Base-by-base conservation (phyloP, 2,797 vertebrate species). In the Steatocranus sp. region DNA sequence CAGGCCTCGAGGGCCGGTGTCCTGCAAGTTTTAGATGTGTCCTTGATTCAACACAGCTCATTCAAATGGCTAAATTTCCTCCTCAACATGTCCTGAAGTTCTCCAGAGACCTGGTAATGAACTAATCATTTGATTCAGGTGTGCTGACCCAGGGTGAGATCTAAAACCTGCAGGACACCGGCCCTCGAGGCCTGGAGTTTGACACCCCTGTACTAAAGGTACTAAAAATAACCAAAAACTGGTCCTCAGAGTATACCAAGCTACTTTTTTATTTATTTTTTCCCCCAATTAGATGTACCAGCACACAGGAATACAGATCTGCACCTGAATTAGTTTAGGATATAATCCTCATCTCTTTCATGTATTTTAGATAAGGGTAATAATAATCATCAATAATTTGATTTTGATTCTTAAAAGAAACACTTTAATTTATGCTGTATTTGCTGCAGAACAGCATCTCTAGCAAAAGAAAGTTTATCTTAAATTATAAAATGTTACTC, bases 201-300 rank as follows among this genome's bases (percentile, higher is more conserved):
- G 41, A 14, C 41, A 14, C 41, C 41, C 6, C 41, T 41, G 41
- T n/a, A n/a, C n/a, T n/a, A 84, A 86, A 79, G 89, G 88, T 92
- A 93, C 87, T 89, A 83, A 86, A 78, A 89, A 70, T 58, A 68
- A 58, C 3, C 46, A 83, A 18, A 68, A 63, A 20, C 58, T 15
- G 70, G 76, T 86, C 34, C 77, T 88, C 5, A 41, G 34, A 87
- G 81, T 79, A 86, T 86, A 34, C 14, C 48, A 88, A 89, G 82
- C 83, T 81, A 85, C 48, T 74, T 41, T 76, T 78, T 83, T 74
- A 12, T 41, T 12, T 41, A 12, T 81, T 34, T 63, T 85, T 74
- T 38, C 56, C 6, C 8, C 14, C 2, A 76, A 87, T 84, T 66
- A 15, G 25, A 17, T 77, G 32, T 74, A 82, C 70, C 85, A 58